Evolutionary conservation across 2,888 invertebrate species (phyloP), one percentile per base, ranked within the genome.

Genomic region (Leucania comma): DNA sequence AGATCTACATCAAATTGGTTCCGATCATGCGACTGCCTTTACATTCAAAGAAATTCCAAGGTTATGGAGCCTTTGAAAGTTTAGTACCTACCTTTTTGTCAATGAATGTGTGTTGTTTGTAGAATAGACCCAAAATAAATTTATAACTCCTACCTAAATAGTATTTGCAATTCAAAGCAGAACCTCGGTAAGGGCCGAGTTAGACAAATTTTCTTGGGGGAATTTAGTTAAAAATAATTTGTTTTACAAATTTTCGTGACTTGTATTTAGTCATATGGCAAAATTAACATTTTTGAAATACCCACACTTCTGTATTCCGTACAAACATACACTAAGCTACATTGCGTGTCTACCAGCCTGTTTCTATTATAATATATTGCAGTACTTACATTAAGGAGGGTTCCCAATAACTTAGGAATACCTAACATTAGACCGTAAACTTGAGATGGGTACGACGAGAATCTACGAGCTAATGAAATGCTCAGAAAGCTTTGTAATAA

Each of bases 1-100:
- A 81, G 61, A 80, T 84, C 74, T 57, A 48, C 51, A 62, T 75
- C 54, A 71, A 83, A 85, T 76, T 72, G 73, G 72, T 53, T 66
- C 26, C 17, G 64, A 48, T 66, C 79, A 83, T 81, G 83, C 77
- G 48, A 85, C 56, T 60, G 54, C 9, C 20, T 64, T 58, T 60
- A 67, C 69, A 51, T 79, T 72, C 68, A 65, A 53, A 57, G 38
- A 68, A n/a, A 65, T 68, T 76, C 48, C 35, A 64, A 61, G 66
- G 66, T 74, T 73, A 58, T 64, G 14, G 22, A 68, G n/a, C n/a
- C 2, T 71, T 32, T 6, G 29, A 46, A 42, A 48, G 57, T 62
- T 56, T 62, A 29, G 14, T 46, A 53, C 50, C 17, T 62, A 58
- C 58, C 9, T 46, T 59, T 24, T 75, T 59, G 24, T 82, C 82